Evolutionary conservation across 1,140 invertebrate species (phyloP), one percentile per base, ranked within the genome.

Genomic region (Eubasilissa regina): DNA sequence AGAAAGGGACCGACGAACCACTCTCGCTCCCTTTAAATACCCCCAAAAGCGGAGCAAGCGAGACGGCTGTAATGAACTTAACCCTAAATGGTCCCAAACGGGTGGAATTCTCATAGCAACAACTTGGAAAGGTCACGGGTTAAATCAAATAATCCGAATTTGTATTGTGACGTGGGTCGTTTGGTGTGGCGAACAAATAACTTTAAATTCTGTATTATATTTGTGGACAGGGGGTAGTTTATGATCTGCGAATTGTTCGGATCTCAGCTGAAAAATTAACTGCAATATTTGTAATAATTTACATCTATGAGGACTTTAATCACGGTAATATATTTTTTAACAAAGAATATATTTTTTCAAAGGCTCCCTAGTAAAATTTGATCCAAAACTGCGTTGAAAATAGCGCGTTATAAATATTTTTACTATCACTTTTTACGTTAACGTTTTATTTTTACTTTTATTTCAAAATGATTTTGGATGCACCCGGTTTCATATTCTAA

Each of bases 131-230:
- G 81, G 78, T 62, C 75, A 82, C 17, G 79, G 81, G 81, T 82
- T 80, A 80, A 82, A 80, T 82, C 68, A 75, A 80, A 82, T 82
- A 79, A 82, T 82, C 75, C 75, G 58, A 73, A 82, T 53, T 62
- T 35, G 72, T 78, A 77, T 80, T 82, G 75, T 82, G 47, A 55
- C 45, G 44, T 75, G n/a, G 51, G 58, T 68, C 76, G 53, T 44
- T 74, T 74, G 48, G 47, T 44, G 45, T 43, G 55, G 47, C 74
- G 77, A 81, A 79, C 80, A 81, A 81, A 81, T 64, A 62, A 72
- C 76, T 72, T 81, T 80, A 75, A 81, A 81, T 74, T 81, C 76
- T 53, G 60, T 70, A 43, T 8, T 64, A 4, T 64, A 43, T 4
- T 0, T 8, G 19, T 43, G 58, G 58, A 62, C 44, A 55, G 68